phyloP scores from a whole-genome alignment of 2,113 vertebrate species.

The Carassius auratus region DNA sequence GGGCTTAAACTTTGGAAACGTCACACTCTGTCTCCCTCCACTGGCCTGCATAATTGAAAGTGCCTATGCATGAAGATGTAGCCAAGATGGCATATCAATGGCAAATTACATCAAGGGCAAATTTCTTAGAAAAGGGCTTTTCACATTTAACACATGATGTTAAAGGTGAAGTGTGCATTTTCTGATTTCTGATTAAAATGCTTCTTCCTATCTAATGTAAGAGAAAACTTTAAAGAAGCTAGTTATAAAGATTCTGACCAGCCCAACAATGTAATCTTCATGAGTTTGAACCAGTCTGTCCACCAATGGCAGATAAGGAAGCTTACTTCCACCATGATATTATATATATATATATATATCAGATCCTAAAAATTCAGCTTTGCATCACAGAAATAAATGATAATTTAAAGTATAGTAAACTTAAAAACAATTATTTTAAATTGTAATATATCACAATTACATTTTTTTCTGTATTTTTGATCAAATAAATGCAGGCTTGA shows the following conservation, averaged over 20 bases:
- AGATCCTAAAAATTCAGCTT: too few relatives aligned
- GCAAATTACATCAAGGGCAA: constrained; percentile 74
- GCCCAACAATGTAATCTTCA: neutral
- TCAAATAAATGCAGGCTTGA: too few relatives aligned
- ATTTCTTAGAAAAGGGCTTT: constrained; percentile 68
- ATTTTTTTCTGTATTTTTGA: too few relatives aligned
- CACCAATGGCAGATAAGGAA: neutral
- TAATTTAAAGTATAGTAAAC: too few relatives aligned
- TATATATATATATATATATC: too few relatives aligned
- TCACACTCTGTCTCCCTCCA: constrained; percentile 76
- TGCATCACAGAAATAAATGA: too few relatives aligned
- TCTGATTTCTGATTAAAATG: neutral
- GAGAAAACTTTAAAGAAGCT: neutral
- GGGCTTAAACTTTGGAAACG: constrained; percentile 62
- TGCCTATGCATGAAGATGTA: constrained; percentile 80
- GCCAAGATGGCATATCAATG: constrained; percentile 78
- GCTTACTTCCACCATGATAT: neutral
- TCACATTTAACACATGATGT: constrained; percentile 67
- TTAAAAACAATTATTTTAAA: too few relatives aligned
- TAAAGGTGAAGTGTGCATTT: constrained; percentile 49
- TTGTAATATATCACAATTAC: too few relatives aligned
- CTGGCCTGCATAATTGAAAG: constrained; percentile 79
- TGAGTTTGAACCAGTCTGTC: neutral
- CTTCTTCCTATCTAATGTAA: neutral
- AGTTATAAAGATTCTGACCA: neutral